Base-by-base conservation (phyloP, 2,113 vertebrate species). In the Epinephelus lanceolatus region DNA sequence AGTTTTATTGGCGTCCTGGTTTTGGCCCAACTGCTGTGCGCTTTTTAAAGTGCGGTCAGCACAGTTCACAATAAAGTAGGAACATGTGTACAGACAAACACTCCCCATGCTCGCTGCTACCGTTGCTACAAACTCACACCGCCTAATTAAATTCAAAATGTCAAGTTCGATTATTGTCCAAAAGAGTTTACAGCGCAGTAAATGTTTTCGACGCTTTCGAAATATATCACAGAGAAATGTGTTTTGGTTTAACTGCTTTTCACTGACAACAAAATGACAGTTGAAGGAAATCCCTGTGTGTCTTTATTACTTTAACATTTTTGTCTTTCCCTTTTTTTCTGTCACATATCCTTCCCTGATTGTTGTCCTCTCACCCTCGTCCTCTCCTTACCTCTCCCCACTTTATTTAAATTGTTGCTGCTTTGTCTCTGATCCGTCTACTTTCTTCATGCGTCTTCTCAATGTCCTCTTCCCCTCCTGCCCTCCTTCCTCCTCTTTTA, bases 11-110 rank as follows among this genome's bases (percentile, higher is more conserved):
- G 72, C 57, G n/a, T 78, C 71, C 76, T 70, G 79, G 71, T 83
- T 89, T 66, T 57, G 63, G 83, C 62, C 76, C 76, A 37, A 79
- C 81, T 10, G 78, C 83, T 88, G 88, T 60, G 61, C 45, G 1
- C 27, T 67, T 87, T 81, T 80, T 25, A 72, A 77, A 78, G 51
- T 68, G 78, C 66, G 67, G 91, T 88, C 84, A 87, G 65, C 27
- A 33, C 74, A 91, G 86, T 88, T 93, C 89, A 86, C 81, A 23
- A 80, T 77, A 91, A 92, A 90, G 79, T 86, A 72, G 75, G 76
- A 91, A 86, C 89, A 91, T 80, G 88, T 92, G 92, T 88, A 88
- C 79, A 66, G 85, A 90, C 90, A 90, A 92, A 86, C 79, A 85
- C 71, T 49, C 52, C 19, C 57, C 40, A 2, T 6, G 18, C 81